Base-by-base conservation (phyloP, 2,888 invertebrate genomes). In the Drosophila mimetica region DNA sequence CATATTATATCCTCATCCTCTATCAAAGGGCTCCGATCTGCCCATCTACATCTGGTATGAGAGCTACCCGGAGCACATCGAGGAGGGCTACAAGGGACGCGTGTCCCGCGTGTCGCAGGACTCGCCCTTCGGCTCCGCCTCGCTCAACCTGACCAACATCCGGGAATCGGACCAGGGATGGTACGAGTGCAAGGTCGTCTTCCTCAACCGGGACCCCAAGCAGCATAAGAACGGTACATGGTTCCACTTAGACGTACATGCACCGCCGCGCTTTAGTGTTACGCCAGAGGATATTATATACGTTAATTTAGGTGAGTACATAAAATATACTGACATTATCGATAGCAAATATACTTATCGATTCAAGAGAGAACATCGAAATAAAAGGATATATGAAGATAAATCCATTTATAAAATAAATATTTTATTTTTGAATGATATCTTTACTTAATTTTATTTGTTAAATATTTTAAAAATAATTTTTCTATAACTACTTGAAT, bases 21-120 rank as follows among this genome's bases (percentile, higher is more conserved):
- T 34, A 11, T 14, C 28, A 28, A 28, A 32, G 97, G 97, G 97
- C 92, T 95, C 97, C 94, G 97, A 97, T 93, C 96, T 97, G 93
- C 98, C 98, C 88, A 97, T 98, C 92, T 98, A 98, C 94, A 97
- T 98, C 93, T 98, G 98, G 97, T 98, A 98, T 94, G 97, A 98
- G 93, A 97, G 97, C 92, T 98, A 98, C 93, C 97, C 97, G 86
- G 97, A 98, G 79, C 98, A 98, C 94, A 97, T 97, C 92, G 98
- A 97, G 89, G 96, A 97, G 92, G 97, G 97, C 55, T 98, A 97
- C 93, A 97, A 97, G 92, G 97, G 97, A 85, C 94, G 98, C 73
- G 97, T 97, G 90, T 96, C 97, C 75, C 95, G 97, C 88, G 97
- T 97, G 88, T 95, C 96, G 76, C 95, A 95, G 80, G 96, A 96